phyloP scores from a whole-genome alignment of 1,140 invertebrate genomes.

The Drosophila elegans region DNA sequence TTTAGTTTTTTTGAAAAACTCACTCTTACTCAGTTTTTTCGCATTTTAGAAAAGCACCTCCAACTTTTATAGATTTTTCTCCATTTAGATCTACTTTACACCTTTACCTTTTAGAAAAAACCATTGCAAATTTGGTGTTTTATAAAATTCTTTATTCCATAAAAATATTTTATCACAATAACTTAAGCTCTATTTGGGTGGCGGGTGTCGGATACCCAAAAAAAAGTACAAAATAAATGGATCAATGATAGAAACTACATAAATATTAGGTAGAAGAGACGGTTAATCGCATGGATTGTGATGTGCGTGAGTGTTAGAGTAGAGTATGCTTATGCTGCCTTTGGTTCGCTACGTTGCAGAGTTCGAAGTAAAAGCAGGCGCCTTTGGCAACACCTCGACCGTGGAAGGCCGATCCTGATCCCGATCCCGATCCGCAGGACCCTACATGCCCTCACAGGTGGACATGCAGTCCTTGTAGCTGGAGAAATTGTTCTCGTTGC shows the following conservation, averaged over 20 bases:
- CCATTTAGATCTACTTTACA: too few relatives aligned
- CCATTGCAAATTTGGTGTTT: background rate
- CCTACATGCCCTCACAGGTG: constrained; percentile 85
- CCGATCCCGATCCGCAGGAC: too few relatives aligned
- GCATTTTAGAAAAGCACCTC: too few relatives aligned
- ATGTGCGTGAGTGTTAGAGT: constrained; percentile 30
- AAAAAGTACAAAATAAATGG: constrained; percentile 34
- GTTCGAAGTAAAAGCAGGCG: constrained; percentile 56
- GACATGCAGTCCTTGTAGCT: constrained; percentile 86
- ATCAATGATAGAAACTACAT: constrained; percentile 72
- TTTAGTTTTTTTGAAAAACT: too few relatives aligned
- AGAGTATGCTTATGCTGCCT: constrained; percentile 60
- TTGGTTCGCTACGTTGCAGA: constrained; percentile 54
- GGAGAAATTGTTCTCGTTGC: constrained; percentile 89
- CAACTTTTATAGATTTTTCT: too few relatives aligned
- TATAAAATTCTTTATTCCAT: constrained; percentile 58
- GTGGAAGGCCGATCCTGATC: constrained; percentile 17
- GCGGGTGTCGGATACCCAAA: constrained; percentile 50
- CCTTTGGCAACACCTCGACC: constrained; percentile 71
- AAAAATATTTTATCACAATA: constrained; percentile 73
- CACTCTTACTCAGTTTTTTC: too few relatives aligned
- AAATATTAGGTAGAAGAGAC: constrained; percentile 71
- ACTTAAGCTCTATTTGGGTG: constrained; percentile 62
- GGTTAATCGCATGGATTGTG: constrained; percentile 44
- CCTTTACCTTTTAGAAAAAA: background rate